phyloP scores from a whole-genome alignment of 1,140 invertebrate species.

The Stenopsyche tienmushanensis region DNA sequence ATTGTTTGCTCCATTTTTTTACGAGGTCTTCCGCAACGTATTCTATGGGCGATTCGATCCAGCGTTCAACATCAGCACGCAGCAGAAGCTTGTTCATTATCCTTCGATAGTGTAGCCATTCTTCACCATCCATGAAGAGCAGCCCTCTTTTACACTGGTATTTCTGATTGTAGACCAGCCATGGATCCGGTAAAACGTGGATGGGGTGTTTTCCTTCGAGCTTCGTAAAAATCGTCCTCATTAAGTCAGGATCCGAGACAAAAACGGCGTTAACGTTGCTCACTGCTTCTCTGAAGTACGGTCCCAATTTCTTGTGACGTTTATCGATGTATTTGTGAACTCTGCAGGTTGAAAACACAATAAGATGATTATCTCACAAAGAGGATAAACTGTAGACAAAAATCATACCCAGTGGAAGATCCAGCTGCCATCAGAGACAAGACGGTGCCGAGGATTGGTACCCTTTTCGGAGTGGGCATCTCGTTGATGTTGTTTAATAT shows the following conservation, averaged over 20 bases:
- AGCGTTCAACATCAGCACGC: slow-evolving; percentile 51
- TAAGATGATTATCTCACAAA: slow-evolving; percentile 2
- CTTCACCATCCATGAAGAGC: slow-evolving; percentile 84
- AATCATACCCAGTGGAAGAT: slow-evolving; percentile 49
- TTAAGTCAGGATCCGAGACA: slow-evolving; percentile 66
- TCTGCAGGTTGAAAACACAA: slow-evolving; percentile 43
- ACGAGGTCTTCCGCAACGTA: slow-evolving; percentile 54
- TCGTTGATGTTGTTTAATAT: slow-evolving; percentile 35
- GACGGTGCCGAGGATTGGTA: slow-evolving; percentile 60
- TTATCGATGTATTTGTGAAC: slow-evolving; percentile 74
- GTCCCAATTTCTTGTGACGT: slow-evolving; percentile 70
- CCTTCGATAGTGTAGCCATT: slow-evolving; percentile 71
- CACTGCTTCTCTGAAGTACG: slow-evolving; percentile 71
- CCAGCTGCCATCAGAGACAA: slow-evolving; percentile 57
- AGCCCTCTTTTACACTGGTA: slow-evolving; percentile 72
- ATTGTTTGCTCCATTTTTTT: slow-evolving; percentile 50
- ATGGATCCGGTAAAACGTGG: slow-evolving; percentile 80
- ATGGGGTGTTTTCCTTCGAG: slow-evolving; percentile 74
- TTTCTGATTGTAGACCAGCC: slow-evolving; percentile 75
- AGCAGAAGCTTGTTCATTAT: slow-evolving; percentile 75
- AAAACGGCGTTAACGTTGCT: slow-evolving; percentile 70
- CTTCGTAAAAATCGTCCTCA: slow-evolving; percentile 68
- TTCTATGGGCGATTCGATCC: slow-evolving; percentile 55
- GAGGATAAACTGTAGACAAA: slow-evolving; percentile 5
- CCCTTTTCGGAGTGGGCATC: slow-evolving; percentile 52